Conservation (phyloP, 1,140 invertebrate genomes). For the Neodiprion lecontei region DNA sequence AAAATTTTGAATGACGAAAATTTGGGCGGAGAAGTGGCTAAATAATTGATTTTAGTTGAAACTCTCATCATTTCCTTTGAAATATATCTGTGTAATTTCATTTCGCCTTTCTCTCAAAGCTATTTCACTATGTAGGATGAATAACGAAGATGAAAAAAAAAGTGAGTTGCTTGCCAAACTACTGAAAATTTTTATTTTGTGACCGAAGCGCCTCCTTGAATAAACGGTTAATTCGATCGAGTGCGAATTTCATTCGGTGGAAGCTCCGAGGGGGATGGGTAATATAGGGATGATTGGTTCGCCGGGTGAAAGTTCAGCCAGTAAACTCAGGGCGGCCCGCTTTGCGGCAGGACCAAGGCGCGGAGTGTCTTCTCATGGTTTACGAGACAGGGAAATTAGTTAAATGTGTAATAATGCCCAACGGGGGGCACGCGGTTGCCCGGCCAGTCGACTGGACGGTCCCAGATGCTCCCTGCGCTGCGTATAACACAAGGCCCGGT, state of each 20-base stretch:
- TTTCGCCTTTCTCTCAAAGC: no score
- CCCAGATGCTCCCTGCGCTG: background rate
- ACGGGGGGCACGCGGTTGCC: constrained; percentile 3
- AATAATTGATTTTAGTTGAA: no score
- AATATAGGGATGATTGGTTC: constrained; percentile 16
- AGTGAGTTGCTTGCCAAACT: no score
- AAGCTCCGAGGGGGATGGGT: constrained; percentile 21
- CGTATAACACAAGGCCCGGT: no score
- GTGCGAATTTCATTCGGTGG: constrained; percentile 25
- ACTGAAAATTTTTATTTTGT: background rate
- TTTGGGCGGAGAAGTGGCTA: no score
- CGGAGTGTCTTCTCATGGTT: constrained; percentile 44
- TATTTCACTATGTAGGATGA: no score
- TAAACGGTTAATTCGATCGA: background rate
- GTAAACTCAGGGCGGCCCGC: constrained; percentile 6
- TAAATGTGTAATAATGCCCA: constrained; percentile 55
- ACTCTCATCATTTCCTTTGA: no score
- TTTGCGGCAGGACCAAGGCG: constrained; percentile 6
- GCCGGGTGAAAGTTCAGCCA: constrained; percentile 33
- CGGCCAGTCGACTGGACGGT: background rate
- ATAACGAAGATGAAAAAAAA: no score
- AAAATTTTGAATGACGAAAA: no score
- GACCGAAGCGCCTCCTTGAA: background rate
- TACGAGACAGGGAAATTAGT: constrained; percentile 57
- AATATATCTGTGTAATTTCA: no score